A percentile compares a stretch with the other conserved stretches of the same genome.
These are phyloP conservation scores for Menura novaehollandiae DNA, from an alignment of 2,113 vertebrate genomes.

Conservation along the genomic window DNA sequence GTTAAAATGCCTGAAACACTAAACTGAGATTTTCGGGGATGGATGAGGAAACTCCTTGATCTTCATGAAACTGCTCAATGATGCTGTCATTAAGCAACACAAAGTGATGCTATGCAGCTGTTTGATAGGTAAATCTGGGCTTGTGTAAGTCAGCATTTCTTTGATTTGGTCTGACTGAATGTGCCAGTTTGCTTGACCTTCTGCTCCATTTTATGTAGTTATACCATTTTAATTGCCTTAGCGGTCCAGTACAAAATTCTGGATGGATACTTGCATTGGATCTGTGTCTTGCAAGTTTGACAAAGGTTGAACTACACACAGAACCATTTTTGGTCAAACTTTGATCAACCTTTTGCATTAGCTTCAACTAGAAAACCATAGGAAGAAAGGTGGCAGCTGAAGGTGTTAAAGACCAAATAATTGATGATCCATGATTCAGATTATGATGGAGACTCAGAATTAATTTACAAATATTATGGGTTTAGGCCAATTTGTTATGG, in stretches of 20 bases:
- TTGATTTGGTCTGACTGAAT: neutral
- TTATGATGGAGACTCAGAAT: neutral
- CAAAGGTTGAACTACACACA: neutral
- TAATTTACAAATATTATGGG: neutral
- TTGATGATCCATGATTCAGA: neutral
- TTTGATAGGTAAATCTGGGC: neutral
- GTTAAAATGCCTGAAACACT: rapidly evolving
- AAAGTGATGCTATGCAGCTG: neutral
- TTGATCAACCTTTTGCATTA: neutral
- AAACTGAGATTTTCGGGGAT: neutral
- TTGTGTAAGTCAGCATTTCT: neutral
- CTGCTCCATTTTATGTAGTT: neutral
- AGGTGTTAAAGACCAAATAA: neutral
- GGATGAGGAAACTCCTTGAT: neutral
- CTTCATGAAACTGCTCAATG: neutral
- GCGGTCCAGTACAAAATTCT: neutral
- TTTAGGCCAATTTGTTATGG: neutral
- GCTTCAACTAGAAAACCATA: neutral
- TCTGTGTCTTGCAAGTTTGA: neutral
- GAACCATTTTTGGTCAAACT: neutral
- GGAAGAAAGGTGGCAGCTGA: neutral
- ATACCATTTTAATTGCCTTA: neutral
- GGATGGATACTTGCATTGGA: neutral
- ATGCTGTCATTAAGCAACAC: neutral
- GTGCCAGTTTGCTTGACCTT: neutral